phyloP scores from a whole-genome alignment of 2,113 vertebrate genomes.

The Chaetodon auriga region DNA sequence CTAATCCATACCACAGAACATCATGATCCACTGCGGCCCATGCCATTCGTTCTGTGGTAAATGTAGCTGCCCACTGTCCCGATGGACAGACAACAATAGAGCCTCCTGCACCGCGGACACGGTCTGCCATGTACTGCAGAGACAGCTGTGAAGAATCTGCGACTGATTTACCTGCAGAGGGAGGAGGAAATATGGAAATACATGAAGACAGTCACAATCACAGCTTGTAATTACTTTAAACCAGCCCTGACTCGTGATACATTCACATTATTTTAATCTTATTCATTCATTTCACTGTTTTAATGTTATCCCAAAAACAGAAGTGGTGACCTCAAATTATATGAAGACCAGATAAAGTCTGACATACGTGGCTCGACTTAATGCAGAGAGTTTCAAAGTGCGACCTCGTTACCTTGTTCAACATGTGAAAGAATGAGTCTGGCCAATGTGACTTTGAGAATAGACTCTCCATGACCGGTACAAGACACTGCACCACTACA shows the following conservation, averaged over 20 bases:
- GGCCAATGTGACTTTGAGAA: conserved; percentile 83
- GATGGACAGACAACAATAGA: conserved; percentile 78
- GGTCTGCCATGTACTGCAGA: conserved; percentile 79
- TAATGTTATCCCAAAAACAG: not conserved
- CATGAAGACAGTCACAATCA: not conserved
- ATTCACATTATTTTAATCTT: not conserved
- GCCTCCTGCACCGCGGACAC: conserved; percentile 81
- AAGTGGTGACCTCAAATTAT: not conserved
- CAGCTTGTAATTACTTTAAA: too few species aligned
- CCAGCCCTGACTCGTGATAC: not conserved
- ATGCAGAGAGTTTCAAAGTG: not conserved
- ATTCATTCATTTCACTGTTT: not conserved
- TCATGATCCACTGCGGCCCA: conserved; percentile 73
- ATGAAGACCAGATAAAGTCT: not conserved
- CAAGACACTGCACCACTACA: conserved; percentile 77
- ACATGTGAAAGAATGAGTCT: conserved; percentile 79
- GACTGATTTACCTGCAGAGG: conserved; percentile 67
- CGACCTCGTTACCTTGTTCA: conserved; percentile 80
- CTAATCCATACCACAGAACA: conserved; percentile 78
- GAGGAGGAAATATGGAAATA: conserved; percentile 3
- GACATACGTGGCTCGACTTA: not conserved
- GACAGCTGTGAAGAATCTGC: conserved; percentile 68
- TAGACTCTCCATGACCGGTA: conserved; percentile 80
- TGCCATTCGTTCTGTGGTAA: conserved; percentile 82
- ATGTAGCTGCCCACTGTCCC: conserved; percentile 79